A percentile compares a stretch with the other conserved stretches of the same genome.
Conservation (phyloP, 1,140 invertebrate genomes). For the Homarus americanus region DNA sequence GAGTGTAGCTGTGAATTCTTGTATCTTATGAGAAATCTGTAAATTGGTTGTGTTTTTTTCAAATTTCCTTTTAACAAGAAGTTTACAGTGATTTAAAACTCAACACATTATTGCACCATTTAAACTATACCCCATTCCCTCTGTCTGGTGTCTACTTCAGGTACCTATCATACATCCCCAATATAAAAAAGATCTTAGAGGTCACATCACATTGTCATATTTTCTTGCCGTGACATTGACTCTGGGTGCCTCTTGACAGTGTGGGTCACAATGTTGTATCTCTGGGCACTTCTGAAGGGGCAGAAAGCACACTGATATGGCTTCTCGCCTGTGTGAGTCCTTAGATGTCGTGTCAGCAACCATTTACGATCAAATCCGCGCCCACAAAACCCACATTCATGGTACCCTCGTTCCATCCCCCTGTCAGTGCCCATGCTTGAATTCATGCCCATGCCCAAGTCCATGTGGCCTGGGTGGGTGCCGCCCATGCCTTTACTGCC, state of each 20-base stretch:
- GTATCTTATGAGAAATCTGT: no score
- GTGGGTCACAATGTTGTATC: slow-evolving; percentile 29
- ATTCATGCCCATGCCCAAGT: not conserved
- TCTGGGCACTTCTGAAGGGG: slow-evolving; percentile 45
- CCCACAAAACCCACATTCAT: slow-evolving; percentile 32
- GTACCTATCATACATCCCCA: no score
- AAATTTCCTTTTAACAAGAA: no score
- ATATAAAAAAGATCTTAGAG: not conserved
- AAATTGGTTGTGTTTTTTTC: no score
- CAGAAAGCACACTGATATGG: slow-evolving; percentile 46
- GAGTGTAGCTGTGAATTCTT: no score
- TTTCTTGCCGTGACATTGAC: not conserved
- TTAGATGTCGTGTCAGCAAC: slow-evolving; percentile 36
- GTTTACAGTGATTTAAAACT: no score
- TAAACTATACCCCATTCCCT: no score
- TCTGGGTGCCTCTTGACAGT: slow-evolving; percentile 11
- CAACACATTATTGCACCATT: no score
- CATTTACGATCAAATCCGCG: slow-evolving; percentile 21
- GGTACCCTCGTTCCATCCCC: not conserved
- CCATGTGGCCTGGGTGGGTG: not conserved
- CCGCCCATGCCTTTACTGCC: slow-evolving; percentile 2
- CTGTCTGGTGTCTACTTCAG: no score
- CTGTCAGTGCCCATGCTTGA: not conserved
- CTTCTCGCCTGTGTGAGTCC: slow-evolving; percentile 53
- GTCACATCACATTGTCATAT: not conserved